Conservation (phyloP, 2,113 vertebrate species). For the Platysternon megacephalum region DNA sequence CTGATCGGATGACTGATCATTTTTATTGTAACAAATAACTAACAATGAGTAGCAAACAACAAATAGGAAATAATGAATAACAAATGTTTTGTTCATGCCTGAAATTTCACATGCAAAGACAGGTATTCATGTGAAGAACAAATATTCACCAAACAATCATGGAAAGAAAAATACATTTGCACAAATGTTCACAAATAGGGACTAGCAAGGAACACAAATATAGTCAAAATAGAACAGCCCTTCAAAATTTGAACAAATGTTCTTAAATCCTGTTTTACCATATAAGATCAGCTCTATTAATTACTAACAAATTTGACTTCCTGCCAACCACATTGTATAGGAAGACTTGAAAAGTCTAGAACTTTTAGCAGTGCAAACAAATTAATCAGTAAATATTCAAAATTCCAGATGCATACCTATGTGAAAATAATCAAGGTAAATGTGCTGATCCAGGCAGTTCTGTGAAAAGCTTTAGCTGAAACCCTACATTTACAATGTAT, state of each 20-base stretch:
- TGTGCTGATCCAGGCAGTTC: slow-evolving; percentile 40
- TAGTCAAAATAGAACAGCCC: neutral
- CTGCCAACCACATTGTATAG: neutral
- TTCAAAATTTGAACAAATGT: neutral
- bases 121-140: neutral
- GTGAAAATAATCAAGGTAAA: slow-evolving; percentile 32
- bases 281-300: neutral
- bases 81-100: neutral
- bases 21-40: neutral
- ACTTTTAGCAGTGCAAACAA: neutral
- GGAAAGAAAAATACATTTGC: neutral
- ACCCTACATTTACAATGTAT: slow-evolving; percentile 39
- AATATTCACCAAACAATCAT: neutral
- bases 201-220: neutral
- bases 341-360: neutral
- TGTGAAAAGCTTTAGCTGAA: slow-evolving; percentile 47
- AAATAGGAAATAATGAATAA: neutral
- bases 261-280: neutral
- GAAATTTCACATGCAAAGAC: neutral
- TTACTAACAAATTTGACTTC: neutral
- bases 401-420: slow-evolving; percentile 14
- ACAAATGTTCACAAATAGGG: neutral
- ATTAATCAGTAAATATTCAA: slow-evolving; percentile 39
- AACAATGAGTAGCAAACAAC: neutral
- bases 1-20: neutral